These are phyloP conservation scores for Tetragnatha versicolor DNA, from an alignment of 1,140 invertebrate species.

Conservation along the genomic window DNA sequence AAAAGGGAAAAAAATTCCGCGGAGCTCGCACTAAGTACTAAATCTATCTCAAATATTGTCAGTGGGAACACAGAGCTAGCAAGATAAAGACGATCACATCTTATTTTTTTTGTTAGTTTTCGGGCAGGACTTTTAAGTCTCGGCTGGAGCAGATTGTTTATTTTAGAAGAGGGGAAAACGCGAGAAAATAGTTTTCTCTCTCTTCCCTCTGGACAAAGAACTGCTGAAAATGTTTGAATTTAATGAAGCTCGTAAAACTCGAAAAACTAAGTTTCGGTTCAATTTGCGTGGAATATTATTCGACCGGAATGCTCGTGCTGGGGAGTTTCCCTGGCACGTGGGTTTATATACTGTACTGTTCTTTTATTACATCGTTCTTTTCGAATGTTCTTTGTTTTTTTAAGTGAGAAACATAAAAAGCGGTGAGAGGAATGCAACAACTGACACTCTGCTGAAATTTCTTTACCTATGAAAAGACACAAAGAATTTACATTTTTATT, in stretches of 20 bases:
- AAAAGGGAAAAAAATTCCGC: no score
- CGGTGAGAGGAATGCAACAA: no score
- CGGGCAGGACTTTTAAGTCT: neutral
- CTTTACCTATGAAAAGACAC: no score
- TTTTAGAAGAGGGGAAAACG: neutral
- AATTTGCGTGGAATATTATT: slow-evolving; percentile 20
- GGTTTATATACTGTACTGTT: no score
- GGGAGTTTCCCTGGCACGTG: no score
- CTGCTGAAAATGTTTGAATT: slow-evolving; percentile 29
- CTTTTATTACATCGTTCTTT: neutral
- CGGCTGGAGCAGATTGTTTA: slow-evolving; percentile 6
- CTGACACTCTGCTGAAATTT: no score
- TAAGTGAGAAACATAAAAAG: no score
- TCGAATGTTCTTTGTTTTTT: no score
- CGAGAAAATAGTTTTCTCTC: slow-evolving; percentile 8
- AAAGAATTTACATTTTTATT: no score
- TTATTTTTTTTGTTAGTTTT: neutral
- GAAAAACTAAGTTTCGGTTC: slow-evolving; percentile 7
- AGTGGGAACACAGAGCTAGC: neutral
- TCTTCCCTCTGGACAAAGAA: neutral
- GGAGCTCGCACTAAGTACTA: neutral
- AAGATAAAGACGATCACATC: neutral
- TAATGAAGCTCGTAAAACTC: slow-evolving; percentile 14
- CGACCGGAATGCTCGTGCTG: neutral
- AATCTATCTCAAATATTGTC: slow-evolving; percentile 4